Percentiles rank a stretch among this genome's conserved stretches.
These are phyloP conservation scores for Oligia fasciuncula DNA, from an alignment of 2,888 invertebrate species.

Conservation along the genomic window DNA sequence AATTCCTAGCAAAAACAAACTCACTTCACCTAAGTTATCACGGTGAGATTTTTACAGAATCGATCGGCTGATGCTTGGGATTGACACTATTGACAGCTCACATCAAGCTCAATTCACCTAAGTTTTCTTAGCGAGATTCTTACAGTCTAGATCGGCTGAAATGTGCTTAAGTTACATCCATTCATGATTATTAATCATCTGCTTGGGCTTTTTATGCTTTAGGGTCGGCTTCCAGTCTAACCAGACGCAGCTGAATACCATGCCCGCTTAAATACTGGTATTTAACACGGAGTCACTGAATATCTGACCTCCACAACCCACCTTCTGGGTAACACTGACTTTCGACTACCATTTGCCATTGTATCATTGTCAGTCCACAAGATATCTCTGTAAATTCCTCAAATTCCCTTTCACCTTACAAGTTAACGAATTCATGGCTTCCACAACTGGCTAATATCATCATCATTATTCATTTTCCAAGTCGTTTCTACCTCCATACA, in stretches of 20 bases:
- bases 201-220: neutral
- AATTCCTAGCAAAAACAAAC: no score
- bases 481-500: constrained; percentile 6
- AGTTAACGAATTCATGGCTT: constrained; percentile 29
- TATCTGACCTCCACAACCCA: neutral
- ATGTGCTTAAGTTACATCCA: neutral
- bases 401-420: neutral
- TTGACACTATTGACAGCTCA: no score
- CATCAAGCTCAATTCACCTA: no score
- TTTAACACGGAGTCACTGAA: neutral
- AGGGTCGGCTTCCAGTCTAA: neutral
- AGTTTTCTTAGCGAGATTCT: no score
- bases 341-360: neutral
- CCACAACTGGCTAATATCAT: constrained; percentile 9
- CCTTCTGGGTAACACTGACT: neutral
- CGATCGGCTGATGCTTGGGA: no score
- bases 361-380: neutral
- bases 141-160: no score
- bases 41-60: no score
- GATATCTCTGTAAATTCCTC: neutral
- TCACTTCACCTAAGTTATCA: no score
- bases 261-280: neutral
- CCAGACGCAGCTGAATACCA: neutral
- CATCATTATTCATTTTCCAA: constrained; percentile 37
- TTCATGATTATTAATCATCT: neutral